These are phyloP conservation scores for Caenorhabditis panamensis DNA, from an alignment of 2,888 invertebrate species.

Conservation along the genomic window DNA sequence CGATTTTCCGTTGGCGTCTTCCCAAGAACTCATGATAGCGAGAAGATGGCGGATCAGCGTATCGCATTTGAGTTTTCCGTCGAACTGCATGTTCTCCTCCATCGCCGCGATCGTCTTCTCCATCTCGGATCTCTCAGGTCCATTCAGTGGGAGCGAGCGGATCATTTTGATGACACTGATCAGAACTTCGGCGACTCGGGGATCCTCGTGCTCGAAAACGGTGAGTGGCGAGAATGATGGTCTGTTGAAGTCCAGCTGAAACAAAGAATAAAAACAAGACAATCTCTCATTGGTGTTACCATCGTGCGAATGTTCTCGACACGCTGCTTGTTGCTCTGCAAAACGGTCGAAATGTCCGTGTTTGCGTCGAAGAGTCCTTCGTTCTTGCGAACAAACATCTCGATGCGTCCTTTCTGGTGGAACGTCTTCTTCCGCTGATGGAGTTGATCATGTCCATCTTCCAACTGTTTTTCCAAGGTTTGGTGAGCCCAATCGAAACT, in stretches of 20 bases:
- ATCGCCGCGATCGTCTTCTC: not conserved
- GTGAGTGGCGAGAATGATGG: not conserved
- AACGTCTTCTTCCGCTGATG: not conserved
- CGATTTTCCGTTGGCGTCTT: not conserved
- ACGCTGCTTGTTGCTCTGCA: not conserved
- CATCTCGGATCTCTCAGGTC: constrained; percentile 12
- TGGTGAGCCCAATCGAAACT: no score
- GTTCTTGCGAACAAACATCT: constrained; percentile 7
- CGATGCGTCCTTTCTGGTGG: constrained; percentile 3
- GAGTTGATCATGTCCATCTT: no score
- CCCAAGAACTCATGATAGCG: constrained; percentile 15
- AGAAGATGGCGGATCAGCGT: constrained; percentile 20
- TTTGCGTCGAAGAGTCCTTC: not conserved
- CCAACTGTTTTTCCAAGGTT: no score
- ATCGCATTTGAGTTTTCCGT: constrained; percentile 20
- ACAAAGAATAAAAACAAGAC: no score
- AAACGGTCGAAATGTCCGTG: not conserved
- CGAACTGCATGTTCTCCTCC: constrained; percentile 1
- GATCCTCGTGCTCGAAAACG: constrained; percentile 22
- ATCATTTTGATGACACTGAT: constrained; percentile 3
- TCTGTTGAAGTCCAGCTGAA: not conserved
- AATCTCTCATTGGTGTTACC: no score
- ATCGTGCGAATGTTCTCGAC: not conserved
- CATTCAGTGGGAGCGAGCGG: not conserved
- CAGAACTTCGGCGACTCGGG: constrained; percentile 2